Base-by-base conservation (phyloP, 2,888 invertebrate genomes). In the Sarcophaga caerulescens region DNA sequence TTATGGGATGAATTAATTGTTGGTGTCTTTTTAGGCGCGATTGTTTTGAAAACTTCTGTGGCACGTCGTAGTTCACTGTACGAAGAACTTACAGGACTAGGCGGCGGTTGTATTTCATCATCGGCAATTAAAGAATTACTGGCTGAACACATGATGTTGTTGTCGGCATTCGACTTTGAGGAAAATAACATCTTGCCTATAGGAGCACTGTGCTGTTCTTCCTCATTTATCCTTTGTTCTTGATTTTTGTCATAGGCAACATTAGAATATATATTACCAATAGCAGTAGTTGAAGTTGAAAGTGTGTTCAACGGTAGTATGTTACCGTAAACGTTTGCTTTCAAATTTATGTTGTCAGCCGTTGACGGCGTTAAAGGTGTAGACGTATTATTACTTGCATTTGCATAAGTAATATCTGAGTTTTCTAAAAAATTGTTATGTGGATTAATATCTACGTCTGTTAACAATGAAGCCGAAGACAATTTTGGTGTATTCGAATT, bases 31-130 rank as follows among this genome's bases (percentile, higher is more conserved):
- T 82, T 75, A 4, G 79, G 14, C 17, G 73, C 12, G 63, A 77
- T 81, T n/a, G 83, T 70, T 69, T 86, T 83, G 19, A 94, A 94
- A 79, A 95, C 95, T 89, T 96, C 95, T 25, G 97, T 97, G 17
- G 98, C 97, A 88, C 97, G 94, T 77, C 96, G 94, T 81, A 98
- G 93, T 93, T 98, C 98, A 90, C 97, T 97, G 90, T 98, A 98
- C 89, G 97, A 97, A 3, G 97, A 98, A 90, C 97, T 97, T 0
- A 98, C 98, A 3, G 98, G 98, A 85, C 97, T 97, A 11, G 97
- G 97, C 8, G 98, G 97, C 23, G 97, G 97, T 81, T 96, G 95
- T 87, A 96, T 94, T 89, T 96, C 96, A 88, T 97, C 96, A 75
- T 93, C 93, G 19, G 83, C 12, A 19, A 77, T 23, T 8, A 81